Evolutionary conservation across 2,113 vertebrate genomes (phyloP), one percentile per base, ranked within the genome.

Genomic region (Hippoglossus stenolepis): DNA sequence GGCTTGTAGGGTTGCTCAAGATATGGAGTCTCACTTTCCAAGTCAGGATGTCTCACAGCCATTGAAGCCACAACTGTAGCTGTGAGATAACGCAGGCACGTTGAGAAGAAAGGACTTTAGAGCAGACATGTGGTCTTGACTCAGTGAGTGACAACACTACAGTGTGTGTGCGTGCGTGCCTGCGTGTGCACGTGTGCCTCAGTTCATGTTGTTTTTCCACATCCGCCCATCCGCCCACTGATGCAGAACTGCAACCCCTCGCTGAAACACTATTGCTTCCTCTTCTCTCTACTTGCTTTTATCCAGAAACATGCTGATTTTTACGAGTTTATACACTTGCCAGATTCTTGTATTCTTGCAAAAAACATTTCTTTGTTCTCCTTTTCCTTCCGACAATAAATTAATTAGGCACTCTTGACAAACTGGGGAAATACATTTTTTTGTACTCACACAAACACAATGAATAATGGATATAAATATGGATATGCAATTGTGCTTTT

Each of bases 21-120:
- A 93, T 94, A 93, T 85, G 84, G 81, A 87, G 90, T 93, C 92
- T 94, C 85, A 92, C 93, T 93, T 93, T 93, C 83, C 91, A 71
- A 90, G 91, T 91, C 93, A 93, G 92, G 88, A 94, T 94, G 92
- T 93, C 87, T 94, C 91, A 85, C 90, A 80, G 85, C 93, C 90
- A 93, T 93, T 94, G 91, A 94, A 95, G 94, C 94, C 94, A 93
- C 93, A 93, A 94, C 94, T 95, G 94, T 91, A 93, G 89, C 87
- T 87, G 90, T 89, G 90, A 92, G 94, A 95, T 95, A 94, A 95
- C 91, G 62, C 77, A 77, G 85, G 85, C 87, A 73, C 67, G 60
- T 86, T 62, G 75, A 90, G 86, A 91, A 90, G 80, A 90, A 93
- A 90, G 78, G 73, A 83, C 87, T 93, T 93, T 80, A 92, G 89